Percentiles rank a stretch among this genome's conserved stretches.
phyloP scores from a whole-genome alignment of 2,797 vertebrate species.

The Pteropus rufus region DNA sequence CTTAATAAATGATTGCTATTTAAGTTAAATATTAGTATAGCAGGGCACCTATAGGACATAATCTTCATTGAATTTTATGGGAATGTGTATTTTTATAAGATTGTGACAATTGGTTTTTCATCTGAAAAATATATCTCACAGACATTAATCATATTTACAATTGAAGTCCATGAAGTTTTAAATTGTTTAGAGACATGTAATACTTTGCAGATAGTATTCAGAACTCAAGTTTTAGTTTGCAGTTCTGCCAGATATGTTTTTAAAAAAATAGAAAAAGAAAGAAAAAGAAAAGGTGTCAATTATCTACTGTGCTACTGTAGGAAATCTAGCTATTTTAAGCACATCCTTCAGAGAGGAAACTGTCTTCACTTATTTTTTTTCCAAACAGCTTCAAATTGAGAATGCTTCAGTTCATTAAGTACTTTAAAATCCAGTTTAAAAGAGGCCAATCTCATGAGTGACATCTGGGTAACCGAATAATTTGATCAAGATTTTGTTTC shows the following conservation, averaged over 20 bases:
- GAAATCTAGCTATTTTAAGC: conserved; percentile 36
- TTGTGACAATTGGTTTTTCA: neutral
- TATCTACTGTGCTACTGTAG: neutral
- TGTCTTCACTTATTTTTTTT: neutral
- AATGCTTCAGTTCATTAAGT: neutral
- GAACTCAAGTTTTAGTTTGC: neutral
- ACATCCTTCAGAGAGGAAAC: neutral
- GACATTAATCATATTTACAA: neutral
- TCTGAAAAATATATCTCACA: neutral
- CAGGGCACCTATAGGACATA: neutral
- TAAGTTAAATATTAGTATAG: neutral
- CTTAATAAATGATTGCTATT: neutral
- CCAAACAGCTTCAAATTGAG: neutral
- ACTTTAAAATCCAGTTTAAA: neutral
- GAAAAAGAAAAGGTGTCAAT: neutral
- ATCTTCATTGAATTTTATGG: neutral
- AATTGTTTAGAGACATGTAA: neutral
- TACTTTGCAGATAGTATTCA: neutral
- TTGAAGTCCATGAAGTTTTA: neutral
- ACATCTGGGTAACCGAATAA: neutral
- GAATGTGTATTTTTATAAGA: neutral
- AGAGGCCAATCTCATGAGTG: neutral
- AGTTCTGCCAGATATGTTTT: neutral
- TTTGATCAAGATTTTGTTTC: neutral
- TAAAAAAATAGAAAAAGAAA: neutral